Evolutionary conservation across 2,113 vertebrate species (phyloP), one percentile per base, ranked within the genome.

Genomic region (Sclerurus mexicanus): DNA sequence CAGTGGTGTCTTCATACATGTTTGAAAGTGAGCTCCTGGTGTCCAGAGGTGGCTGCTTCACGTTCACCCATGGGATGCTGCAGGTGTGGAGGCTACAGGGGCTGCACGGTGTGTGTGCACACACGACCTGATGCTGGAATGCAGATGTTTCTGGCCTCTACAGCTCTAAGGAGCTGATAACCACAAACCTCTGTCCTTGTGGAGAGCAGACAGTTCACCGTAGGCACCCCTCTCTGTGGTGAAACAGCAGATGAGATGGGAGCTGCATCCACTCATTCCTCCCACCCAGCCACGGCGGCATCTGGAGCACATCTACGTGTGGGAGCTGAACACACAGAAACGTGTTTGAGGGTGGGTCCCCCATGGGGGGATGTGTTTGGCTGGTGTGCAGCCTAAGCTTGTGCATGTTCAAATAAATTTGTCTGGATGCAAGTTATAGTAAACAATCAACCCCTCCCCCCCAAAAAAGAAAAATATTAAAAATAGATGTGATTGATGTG

Each of bases 1-100:
- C 37, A 56, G 27, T 0, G 1, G 2, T 73, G 53, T 24, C 39
- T 35, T 46, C 53, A 16, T 6, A 24, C 0, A 1, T 5, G 44
- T 4, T 50, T n/a, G 40, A 84, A 56, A 30, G 52, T 1, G 6
- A 89, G 39, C 35, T 80, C 53, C 40, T 56, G 62, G 47, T 27
- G 8, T 2, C 17, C 78, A 62, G 81, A n/a, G 25, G 30, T 8
- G 33, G 20, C 49, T 63, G 40, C 46, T 52, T 8, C 1, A 0
- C 10, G 28, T 44, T 3, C 13, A 8, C 21, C 44, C 55, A 17
- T 0, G 3, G 42, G 66, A 24, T 19, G 31, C 25, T 42, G 67
- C 67, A 21, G n/a, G 9, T 7, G n/a, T 16, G 39, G 74, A 31
- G 44, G 20, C 55, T 33, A 8, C 9, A 67, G 30, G 33, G 63